These are phyloP conservation scores for Andrena dorsata DNA, from an alignment of 2,888 invertebrate genomes.

Conservation along the genomic window DNA sequence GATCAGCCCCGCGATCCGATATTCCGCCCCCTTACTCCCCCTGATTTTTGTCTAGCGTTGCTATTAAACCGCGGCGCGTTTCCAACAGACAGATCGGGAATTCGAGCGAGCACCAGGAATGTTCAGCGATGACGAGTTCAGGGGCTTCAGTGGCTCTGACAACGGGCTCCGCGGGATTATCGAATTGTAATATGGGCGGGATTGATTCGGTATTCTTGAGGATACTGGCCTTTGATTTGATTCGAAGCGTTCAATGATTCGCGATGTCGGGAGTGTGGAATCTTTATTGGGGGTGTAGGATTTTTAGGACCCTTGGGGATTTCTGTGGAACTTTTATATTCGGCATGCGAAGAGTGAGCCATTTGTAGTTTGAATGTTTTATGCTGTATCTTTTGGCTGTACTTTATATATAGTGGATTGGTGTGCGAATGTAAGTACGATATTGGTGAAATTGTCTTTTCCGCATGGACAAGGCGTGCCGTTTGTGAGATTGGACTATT, in stretches of 20 bases:
- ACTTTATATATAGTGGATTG: not conserved
- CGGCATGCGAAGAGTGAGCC: no score
- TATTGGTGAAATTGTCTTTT: not conserved
- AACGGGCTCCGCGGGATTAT: no score
- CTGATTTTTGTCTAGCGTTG: slow-evolving; percentile 27
- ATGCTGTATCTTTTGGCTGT: not conserved
- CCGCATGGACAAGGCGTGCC: not conserved
- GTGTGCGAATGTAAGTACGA: not conserved
- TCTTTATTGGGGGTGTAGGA: no score
- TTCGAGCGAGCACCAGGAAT: not conserved
- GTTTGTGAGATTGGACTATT: slow-evolving; percentile 7
- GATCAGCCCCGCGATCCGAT: slow-evolving; percentile 41
- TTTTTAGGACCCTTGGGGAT: no score
- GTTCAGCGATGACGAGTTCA: not conserved
- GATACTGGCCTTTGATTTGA: not conserved
- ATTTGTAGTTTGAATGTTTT: no score
- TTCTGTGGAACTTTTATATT: no score
- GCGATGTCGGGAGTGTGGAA: not conserved
- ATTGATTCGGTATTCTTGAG: not conserved
- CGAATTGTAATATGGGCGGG: not conserved
- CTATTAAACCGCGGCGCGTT: slow-evolving; percentile 39
- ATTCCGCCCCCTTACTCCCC: not conserved
- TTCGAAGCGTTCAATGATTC: not conserved
- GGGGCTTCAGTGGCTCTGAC: not conserved
- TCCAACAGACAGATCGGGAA: slow-evolving; percentile 5